Base-by-base conservation (phyloP, 1,140 invertebrate genomes). In the Brachionus asplanchnoidis region DNA sequence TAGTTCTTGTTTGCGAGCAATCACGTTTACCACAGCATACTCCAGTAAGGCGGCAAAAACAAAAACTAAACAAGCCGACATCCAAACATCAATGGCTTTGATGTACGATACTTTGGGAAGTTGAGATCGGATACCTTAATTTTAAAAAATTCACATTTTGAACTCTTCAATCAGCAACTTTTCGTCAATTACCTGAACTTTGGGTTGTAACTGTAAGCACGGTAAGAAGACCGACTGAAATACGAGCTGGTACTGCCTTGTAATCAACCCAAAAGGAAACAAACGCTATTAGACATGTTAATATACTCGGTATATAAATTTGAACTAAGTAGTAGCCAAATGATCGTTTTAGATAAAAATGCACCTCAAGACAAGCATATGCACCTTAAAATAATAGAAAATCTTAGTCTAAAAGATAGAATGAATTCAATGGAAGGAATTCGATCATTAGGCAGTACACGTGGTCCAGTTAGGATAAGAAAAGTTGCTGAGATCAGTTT, bases 211-310 rank as follows among this genome's bases (percentile, higher is more conserved):
- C 88, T n/a, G 90, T 90, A 2, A 91, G 86, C 2, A 91, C 88
- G 7, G 88, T 88, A 6, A 89, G 85, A 8, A 88, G 85, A 7
- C 90, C 89, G 3, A 90, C 86, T 11, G 89, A 88, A 26, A 92
- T 91, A 85, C 92, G 87, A 4, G 91, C 92, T 3, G 92, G 91
- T 14, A 91, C 91, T 82, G 92, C 92, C 42, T 91, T 90, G 23
- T 92, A 90, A 85, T 92, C 92, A 82, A 93, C 92, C 95, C 95
- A 97, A 89, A 97, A 97, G 0, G 95, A 96, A 0, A 97, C 96
- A 95, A 95, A 98, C 0, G 95, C 96, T 1, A 98, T 90, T 1
- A 97, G 94, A 0, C 97, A 95, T 32, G 66, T 77, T n/a, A 85
- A 40, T 23, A 85, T 78, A 32, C 53, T 65, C 17, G 84, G 84